Evolutionary conservation across 2,888 invertebrate genomes (phyloP), one percentile per base, ranked within the genome.

Genomic region (Micoletzkya japonica): DNA sequence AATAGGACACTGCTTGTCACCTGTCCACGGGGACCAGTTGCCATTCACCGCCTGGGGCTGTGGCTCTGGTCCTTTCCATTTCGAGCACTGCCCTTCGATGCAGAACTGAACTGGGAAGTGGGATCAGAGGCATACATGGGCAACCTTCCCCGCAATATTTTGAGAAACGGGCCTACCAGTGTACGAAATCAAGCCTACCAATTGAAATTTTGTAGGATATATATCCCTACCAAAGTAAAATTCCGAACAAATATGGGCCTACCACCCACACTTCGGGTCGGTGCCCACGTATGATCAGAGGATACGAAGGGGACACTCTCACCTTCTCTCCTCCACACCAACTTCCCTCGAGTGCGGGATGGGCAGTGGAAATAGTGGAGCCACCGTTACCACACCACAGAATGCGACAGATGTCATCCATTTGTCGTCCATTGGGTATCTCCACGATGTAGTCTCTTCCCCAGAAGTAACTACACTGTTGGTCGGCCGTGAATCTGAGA

Each of bases 401-500:
- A 54, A 66, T 66, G 1, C 64, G 36, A 34, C 64, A 66, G 36
- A 66, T 66, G n/a, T 66, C 77, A 71, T 80, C 80, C 81, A 80
- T 80, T 32, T 70, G 49, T 54, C 79, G 72, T 50, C 85, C 85
- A 58, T 79, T 78, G 10, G 85, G 85, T 63, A 85, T 83, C 72
- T 85, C 85, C 7, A 80, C 80, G 61, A 76, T 76, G 71, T 82
- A 85, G 20, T 84, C 85, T n/a, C 82, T 70, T 6, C 85, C 85
- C 84, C 85, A 86, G 70, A 85, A 85, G 70, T 84, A 85, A 10
- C 84, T 79, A 63, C 85, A 85, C 72, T 85, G 85, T 66, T 85
- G 82, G 59, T 85, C 85, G 17, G 82, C 83, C 4, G 84, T 85
- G 73, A 83, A 83, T 57, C 67, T 67, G 67, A 39, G 36, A 54